Percentiles rank a stretch among this genome's conserved stretches.
These are phyloP conservation scores for Nibea albiflora DNA, from an alignment of 2,113 vertebrate genomes.

Conservation along the genomic window DNA sequence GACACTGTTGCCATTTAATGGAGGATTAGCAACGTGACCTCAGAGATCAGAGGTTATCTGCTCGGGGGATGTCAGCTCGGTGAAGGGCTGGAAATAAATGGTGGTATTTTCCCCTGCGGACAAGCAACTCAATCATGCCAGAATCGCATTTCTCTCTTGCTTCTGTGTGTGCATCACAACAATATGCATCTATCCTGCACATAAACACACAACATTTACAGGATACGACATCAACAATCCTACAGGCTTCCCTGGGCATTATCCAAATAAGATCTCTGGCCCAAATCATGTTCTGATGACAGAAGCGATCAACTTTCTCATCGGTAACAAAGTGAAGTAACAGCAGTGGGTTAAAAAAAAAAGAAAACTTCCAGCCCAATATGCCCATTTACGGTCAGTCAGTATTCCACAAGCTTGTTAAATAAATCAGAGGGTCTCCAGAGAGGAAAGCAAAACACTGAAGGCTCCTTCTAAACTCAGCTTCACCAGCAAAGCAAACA, in stretches of 20 bases:
- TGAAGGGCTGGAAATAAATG: slow-evolving; percentile 51
- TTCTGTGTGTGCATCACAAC: neutral
- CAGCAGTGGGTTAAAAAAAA: slow-evolving; percentile 29
- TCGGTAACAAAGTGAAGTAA: slow-evolving; percentile 51
- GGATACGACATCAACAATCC: neutral
- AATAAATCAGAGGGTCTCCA: slow-evolving; percentile 81
- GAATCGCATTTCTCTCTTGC: neutral
- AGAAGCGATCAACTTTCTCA: slow-evolving; percentile 55
- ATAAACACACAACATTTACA: neutral
- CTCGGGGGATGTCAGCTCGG: slow-evolving; percentile 5
- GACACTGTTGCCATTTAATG: slow-evolving; percentile 44
- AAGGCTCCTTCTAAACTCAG: slow-evolving; percentile 74
- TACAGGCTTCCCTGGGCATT: neutral
- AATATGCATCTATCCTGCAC: neutral
- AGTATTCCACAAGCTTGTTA: slow-evolving; percentile 74
- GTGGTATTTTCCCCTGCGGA: slow-evolving; percentile 32
- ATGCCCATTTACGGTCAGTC: slow-evolving; percentile 85
- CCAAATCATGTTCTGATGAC: slow-evolving; percentile 17
- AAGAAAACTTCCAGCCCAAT: slow-evolving; percentile 49
- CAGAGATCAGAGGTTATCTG: slow-evolving; percentile 70
- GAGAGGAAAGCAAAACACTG: slow-evolving; percentile 81
- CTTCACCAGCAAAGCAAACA: slow-evolving; percentile 78
- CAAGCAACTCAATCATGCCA: slow-evolving; percentile 19
- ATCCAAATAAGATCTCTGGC: slow-evolving; percentile 27
- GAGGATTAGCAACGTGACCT: slow-evolving; percentile 58